Evolutionary conservation across 1,140 invertebrate genomes (phyloP), one percentile per base, ranked within the genome.

Genomic region (Charaxes varanes): DNA sequence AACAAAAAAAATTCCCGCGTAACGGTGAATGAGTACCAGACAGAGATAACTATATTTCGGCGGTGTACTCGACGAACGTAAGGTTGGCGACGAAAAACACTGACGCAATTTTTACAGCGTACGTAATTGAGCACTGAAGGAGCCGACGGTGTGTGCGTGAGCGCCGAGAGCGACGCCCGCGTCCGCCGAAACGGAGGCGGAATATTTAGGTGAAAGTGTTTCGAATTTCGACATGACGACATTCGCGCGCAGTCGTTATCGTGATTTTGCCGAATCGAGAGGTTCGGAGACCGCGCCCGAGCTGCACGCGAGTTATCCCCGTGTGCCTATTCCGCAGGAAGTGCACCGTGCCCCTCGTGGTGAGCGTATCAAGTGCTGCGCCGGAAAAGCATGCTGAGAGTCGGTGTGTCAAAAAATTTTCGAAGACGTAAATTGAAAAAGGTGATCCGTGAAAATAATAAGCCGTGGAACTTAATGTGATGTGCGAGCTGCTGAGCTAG

Each of bases 121-220:
- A 78, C 72, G 76, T 78, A 80, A 78, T 80, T 77, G 72, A 74
- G 72, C 53, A 63, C 63, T 58, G 67, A 71, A 65, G 53, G 41
- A 41, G 58, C 36, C 51, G 49, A 54, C 57, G 62, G 69, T 78
- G 74, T 80, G 78, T 79, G 78, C 68, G 78, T 79, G 78, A 65
- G 70, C 72, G 73, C 71, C 70, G 74, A 80, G 78, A 82, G 74
- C 74, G 78, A 78, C 73, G 73, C 71, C 74, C 78, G 73, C 73
- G 76, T 76, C 68, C 63, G 74, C 74, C 77, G 77, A 82, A 82
- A 70, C 77, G 57, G 72, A 79, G 77, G 63, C 74, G 73, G 76
- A 82, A 82, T 82, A 82, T 82, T 82, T 82, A 82, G 78, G 78
- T 82, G 78, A 82, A 82, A 82, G 78, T 82, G 71, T 82, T 82